A percentile compares a stretch with the other conserved stretches of the same genome.
Conservation (phyloP, 1,140 invertebrate genomes). For the Drosophila auraria region DNA sequence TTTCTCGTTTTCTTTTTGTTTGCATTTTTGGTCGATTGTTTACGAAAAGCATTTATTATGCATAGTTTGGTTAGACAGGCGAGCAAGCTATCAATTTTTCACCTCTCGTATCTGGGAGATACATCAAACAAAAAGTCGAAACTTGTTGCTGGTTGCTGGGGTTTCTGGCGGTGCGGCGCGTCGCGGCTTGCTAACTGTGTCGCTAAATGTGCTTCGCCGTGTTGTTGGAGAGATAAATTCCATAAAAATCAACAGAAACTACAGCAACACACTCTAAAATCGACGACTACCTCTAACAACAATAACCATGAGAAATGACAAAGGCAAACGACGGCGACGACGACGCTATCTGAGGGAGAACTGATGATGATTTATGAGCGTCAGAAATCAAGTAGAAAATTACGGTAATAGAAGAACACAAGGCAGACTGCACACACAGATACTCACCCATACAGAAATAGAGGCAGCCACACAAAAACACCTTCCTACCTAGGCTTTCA, state of each 20-base stretch:
- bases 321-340: conserved; percentile 46
- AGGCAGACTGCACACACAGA: conserved; percentile 21
- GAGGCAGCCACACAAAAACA: conserved; percentile 27
- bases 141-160: conserved; percentile 36
- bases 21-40: conserved; percentile 57
- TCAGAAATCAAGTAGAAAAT: conserved; percentile 84
- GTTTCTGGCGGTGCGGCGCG: conserved; percentile 4
- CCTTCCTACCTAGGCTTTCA: conserved; percentile 30
- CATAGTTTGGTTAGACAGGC: conserved; percentile 76
- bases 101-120: conserved; percentile 74
- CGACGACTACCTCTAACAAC: conserved; percentile 68
- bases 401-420: conserved; percentile 80
- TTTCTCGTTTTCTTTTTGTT: conserved; percentile 38
- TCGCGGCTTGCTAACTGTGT: conserved; percentile 72
- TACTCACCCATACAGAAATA: not conserved
- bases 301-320: conserved; percentile 51
- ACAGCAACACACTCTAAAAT: conserved; percentile 54
- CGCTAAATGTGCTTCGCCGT: conserved; percentile 65
- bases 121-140: conserved; percentile 70
- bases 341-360: conserved; percentile 74
- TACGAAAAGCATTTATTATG: conserved; percentile 80
- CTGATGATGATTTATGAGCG: conserved; percentile 84
- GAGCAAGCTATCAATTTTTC: conserved; percentile 79
- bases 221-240: conserved; percentile 67
- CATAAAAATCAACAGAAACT: conserved; percentile 59